Conservation (phyloP, 2,797 vertebrate genomes). For the Phoeniculus purpureus region DNA sequence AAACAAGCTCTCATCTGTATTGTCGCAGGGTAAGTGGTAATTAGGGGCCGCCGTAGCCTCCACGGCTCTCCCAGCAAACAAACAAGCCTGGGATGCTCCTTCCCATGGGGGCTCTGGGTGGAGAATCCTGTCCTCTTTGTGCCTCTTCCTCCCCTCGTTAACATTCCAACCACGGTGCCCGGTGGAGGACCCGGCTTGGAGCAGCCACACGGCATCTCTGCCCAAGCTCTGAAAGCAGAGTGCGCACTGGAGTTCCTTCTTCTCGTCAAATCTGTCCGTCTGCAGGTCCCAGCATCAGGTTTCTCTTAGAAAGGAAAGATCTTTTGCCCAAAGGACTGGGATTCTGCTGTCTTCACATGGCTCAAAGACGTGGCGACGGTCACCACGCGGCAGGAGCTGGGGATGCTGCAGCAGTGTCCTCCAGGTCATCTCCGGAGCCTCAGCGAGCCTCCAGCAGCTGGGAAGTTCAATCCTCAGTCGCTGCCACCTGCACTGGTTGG, state of each 20-base stretch:
- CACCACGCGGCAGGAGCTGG: background rate
- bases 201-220: rapidly evolving
- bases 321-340: background rate
- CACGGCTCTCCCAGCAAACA: background rate
- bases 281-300: background rate
- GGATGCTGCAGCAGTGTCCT: background rate
- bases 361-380: no score
- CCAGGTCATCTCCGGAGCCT: background rate
- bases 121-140: background rate
- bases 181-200: rapidly evolving
- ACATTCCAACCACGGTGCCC: background rate
- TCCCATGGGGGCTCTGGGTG: background rate
- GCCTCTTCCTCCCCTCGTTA: background rate
- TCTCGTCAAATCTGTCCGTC: background rate
- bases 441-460: background rate
- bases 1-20: background rate
- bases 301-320: background rate
- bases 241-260: background rate
- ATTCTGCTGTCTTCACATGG: rapidly evolving
- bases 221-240: background rate
- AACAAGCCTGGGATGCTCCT: background rate
- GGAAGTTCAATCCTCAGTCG: background rate
- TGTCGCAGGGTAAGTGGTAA: background rate
- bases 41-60: background rate
- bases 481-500: background rate